Conservation (phyloP, 2,888 invertebrate genomes). For the Leptopilina drosophilae region DNA sequence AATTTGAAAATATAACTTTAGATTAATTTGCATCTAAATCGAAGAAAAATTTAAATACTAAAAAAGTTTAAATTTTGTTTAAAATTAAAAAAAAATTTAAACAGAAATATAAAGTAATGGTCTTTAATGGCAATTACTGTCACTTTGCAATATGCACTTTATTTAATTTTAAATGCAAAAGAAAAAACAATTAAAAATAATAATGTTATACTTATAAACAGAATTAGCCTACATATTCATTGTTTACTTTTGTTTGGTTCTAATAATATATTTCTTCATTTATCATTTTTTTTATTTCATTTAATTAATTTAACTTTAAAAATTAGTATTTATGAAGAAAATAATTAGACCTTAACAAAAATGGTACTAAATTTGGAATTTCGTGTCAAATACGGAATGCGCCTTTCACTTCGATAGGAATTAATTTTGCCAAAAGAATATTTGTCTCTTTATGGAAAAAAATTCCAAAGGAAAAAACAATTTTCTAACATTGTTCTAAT, state of each 20-base stretch:
- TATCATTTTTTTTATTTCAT: no score
- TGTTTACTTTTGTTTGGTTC: no score
- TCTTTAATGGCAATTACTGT: not conserved
- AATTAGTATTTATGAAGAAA: not conserved
- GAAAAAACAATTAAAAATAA: not conserved
- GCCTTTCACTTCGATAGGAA: conserved; percentile 40
- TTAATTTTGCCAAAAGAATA: conserved; percentile 30
- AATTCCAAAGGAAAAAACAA: not conserved
- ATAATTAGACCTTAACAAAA: not conserved
- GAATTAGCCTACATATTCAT: no score
- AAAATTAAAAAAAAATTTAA: no score
- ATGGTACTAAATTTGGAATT: conserved; percentile 3
- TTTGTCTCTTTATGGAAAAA: conserved; percentile 29
- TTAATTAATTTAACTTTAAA: not conserved
- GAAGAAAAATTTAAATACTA: no score
- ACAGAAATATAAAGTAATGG: no score
- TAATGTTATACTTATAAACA: not conserved
- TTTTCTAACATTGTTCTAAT: not conserved
- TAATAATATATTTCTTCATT: no score
- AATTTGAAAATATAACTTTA: no score
- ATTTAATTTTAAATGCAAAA: not conserved
- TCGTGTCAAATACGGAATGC: conserved; percentile 44
- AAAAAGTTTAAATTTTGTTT: no score
- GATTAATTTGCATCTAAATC: no score
- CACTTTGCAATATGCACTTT: not conserved